A percentile compares a stretch with the other conserved stretches of the same genome.
Conservation (phyloP, 1,140 invertebrate species). For the Chionoecetes opilio region DNA sequence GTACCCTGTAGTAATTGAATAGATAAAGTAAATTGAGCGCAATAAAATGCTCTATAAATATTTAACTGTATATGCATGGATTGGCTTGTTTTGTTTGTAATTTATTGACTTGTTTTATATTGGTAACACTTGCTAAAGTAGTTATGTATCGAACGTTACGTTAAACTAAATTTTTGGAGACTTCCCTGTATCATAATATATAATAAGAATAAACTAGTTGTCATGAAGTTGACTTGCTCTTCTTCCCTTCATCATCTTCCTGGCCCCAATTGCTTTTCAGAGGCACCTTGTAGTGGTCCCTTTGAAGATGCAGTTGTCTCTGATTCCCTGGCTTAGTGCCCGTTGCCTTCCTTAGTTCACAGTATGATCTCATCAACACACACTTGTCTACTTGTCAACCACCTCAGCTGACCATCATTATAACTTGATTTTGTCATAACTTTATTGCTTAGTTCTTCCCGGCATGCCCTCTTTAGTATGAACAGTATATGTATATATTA, state of each 20-base stretch:
- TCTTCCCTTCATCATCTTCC: slow-evolving; percentile 78
- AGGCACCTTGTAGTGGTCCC: slow-evolving; percentile 74
- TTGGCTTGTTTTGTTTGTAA: slow-evolving; percentile 77
- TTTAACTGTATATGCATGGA: slow-evolving; percentile 75
- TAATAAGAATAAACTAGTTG: slow-evolving; percentile 81
- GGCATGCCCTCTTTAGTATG: slow-evolving; percentile 72
- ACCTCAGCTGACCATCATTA: slow-evolving; percentile 66
- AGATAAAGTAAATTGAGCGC: slow-evolving; percentile 52
- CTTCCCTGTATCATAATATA: slow-evolving; percentile 80
- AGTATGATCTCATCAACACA: slow-evolving; percentile 70
- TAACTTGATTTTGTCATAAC: slow-evolving; percentile 59
- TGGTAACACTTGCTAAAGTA: slow-evolving; percentile 75
- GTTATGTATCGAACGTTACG: slow-evolving; percentile 72
- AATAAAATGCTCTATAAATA: slow-evolving; percentile 69
- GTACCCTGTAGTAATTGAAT: slow-evolving; percentile 69
- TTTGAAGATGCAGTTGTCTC: slow-evolving; percentile 76
- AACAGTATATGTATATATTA: too few relatives aligned
- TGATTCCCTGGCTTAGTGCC: slow-evolving; percentile 71
- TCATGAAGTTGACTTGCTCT: slow-evolving; percentile 80
- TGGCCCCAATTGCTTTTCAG: slow-evolving; percentile 78
- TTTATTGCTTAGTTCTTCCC: slow-evolving; percentile 75
- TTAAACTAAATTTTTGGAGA: slow-evolving; percentile 77
- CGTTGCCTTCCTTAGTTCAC: slow-evolving; percentile 70
- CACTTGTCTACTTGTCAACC: slow-evolving; percentile 66
- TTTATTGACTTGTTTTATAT: slow-evolving; percentile 77